phyloP scores from a whole-genome alignment of 64 coral and sea anemone genomes.

The Astreopora myriophthalma region DNA sequence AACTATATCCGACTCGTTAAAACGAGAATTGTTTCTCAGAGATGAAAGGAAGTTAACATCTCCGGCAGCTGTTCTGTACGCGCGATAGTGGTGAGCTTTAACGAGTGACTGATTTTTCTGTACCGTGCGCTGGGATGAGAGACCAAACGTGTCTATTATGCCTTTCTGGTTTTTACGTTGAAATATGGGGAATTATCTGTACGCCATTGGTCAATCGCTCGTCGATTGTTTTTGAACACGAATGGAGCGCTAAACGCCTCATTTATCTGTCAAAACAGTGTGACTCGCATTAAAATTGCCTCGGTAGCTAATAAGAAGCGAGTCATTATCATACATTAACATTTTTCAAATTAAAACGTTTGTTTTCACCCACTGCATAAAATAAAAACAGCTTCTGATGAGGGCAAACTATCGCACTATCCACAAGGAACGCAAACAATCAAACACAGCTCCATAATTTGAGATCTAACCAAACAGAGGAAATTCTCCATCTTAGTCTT shows the following conservation, averaged over 20 bases:
- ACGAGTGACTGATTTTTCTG: not conserved
- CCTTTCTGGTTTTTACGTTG: not conserved
- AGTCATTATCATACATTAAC: slow-evolving; percentile 35
- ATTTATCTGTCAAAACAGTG: slow-evolving; percentile 53
- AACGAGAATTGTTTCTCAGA: not conserved
- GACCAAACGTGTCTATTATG: not conserved
- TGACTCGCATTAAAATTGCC: slow-evolving; percentile 5
- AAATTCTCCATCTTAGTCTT: not conserved
- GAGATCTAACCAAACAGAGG: not conserved
- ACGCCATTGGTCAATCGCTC: slow-evolving; percentile 18
- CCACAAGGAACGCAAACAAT: not conserved
- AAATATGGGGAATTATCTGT: slow-evolving; percentile 4
- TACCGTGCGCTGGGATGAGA: not conserved
- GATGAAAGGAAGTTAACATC: not conserved
- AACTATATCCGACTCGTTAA: not conserved
- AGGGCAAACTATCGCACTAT: not conserved
- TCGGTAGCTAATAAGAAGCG: slow-evolving; percentile 26
- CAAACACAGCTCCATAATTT: not conserved
- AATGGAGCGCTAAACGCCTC: not conserved
- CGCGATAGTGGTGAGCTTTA: not conserved
- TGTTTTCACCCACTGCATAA: not conserved
- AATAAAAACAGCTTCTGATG: not conserved
- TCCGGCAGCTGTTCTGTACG: not conserved
- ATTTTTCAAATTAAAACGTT: slow-evolving; percentile 44
- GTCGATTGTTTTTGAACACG: slow-evolving; percentile 44